Evolutionary conservation across 1,140 invertebrate genomes (phyloP).

Genomic region (Drosophila grimshawi): DNA sequence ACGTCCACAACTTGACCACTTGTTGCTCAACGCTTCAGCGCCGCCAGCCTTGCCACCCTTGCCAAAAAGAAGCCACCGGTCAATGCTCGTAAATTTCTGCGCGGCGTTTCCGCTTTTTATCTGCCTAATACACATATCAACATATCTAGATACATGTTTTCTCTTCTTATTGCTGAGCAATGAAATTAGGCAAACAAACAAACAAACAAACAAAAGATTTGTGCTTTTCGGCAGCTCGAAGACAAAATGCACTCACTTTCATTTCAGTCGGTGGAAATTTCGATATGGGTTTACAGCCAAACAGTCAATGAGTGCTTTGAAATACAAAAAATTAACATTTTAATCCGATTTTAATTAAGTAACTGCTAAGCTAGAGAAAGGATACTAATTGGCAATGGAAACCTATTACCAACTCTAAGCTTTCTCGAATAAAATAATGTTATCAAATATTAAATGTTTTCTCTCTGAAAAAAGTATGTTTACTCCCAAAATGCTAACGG

Average conservation of each 20-base stretch:
- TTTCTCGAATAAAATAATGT: no score
- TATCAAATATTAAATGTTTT: no score
- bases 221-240: neutral
- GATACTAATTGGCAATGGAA: no score
- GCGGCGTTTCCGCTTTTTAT: constrained; percentile 64
- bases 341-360: no score
- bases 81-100: constrained; percentile 63
- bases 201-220: neutral
- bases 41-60: constrained; percentile 39
- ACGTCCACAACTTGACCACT: constrained; percentile 55
- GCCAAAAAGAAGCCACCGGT: constrained; percentile 38
- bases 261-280: neutral
- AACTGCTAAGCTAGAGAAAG: no score
- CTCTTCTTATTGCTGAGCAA: neutral
- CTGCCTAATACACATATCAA: constrained; percentile 4
- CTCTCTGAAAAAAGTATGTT: no score
- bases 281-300: no score
- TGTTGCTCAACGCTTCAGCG: constrained; percentile 63
- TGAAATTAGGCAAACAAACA: constrained; percentile 22
- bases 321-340: no score
- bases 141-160: neutral
- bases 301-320: no score
- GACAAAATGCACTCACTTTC: constrained; percentile 13
- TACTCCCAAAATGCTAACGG: no score
- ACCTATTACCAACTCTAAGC: no score